These are phyloP conservation scores for Calcarius ornatus DNA, from an alignment of 2,113 vertebrate genomes.

Conservation along the genomic window DNA sequence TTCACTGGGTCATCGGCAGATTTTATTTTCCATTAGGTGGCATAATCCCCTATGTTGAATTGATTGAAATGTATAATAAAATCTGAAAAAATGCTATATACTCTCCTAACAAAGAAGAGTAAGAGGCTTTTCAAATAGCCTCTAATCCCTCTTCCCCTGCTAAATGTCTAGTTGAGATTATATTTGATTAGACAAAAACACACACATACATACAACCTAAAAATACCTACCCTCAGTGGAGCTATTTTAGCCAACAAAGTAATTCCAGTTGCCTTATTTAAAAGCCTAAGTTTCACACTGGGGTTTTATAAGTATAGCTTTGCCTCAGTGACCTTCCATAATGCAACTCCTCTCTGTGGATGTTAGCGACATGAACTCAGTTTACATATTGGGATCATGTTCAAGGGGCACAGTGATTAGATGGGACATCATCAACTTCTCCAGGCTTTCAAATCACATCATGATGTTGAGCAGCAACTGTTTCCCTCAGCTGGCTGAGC, in stretches of 20 bases:
- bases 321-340: constrained; percentile 63
- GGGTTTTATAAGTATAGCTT: constrained; percentile 58
- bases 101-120: constrained; percentile 59
- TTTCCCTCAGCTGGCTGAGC: neutral
- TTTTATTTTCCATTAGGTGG: constrained; percentile 68
- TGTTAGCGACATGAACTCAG: constrained; percentile 3
- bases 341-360: constrained; percentile 19
- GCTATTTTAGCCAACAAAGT: constrained; percentile 71
- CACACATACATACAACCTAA: constrained; percentile 61
- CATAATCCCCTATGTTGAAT: constrained; percentile 59
- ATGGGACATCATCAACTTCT: constrained; percentile 12
- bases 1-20: constrained; percentile 49
- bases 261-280: constrained; percentile 71
- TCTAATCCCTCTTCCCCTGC: constrained; percentile 67
- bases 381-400: neutral
- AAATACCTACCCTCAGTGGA: constrained; percentile 66
- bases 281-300: constrained; percentile 68
- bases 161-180: constrained; percentile 73
- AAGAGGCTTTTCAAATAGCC: constrained; percentile 70
- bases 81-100: constrained; percentile 52
- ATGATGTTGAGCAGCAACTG: neutral
- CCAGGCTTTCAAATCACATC: neutral
- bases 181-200: constrained; percentile 72
- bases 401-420: constrained; percentile 19
- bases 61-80: constrained; percentile 64